Base-by-base conservation (phyloP, 2,888 invertebrate species). In the Heliconius ethilla region DNA sequence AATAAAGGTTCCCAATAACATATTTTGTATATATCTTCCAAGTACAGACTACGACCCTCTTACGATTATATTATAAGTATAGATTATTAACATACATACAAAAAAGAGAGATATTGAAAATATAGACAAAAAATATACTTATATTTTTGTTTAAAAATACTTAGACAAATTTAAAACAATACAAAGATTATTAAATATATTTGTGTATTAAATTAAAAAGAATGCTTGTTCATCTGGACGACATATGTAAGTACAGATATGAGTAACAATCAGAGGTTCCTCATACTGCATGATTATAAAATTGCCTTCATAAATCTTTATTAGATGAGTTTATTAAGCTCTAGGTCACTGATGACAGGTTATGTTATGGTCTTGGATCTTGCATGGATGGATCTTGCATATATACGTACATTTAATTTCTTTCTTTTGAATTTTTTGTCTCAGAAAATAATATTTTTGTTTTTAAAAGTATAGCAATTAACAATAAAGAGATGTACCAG, bases 221-320 rank as follows among this genome's bases (percentile, higher is more conserved):
- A 63, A 45, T 63, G 27, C 67, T 69, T 62, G 45, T 45, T 40
- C 59, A 55, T 55, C 40, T 77, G 75, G 67, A 74, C 65, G 45
- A 79, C 75, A 76, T 83, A 81, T 81, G 79, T 83, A 45, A 22
- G 82, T 79, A 77, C 78, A 78, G 79, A 75, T 74, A 78, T 77
- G 77, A 79, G 73, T 75, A 76, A 63, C 40, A 62, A 63, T 74
- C 80, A 78, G 80, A 81, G 75, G 77, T 69, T 78, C 70, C 78
- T 82, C 79, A 82, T 80, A 79, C 72, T 75, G 79, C 65, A 80
- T 81, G 78, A 82, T 82, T 83, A 82, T 81, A 79, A 82, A 80
- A 83, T 83, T 82, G 82, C 80, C 78, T 74, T 79, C 79, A 81
- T 82, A 82, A 83, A 80, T 83, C 82, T 82, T 81, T 78, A 82